Evolutionary conservation across 1,140 invertebrate genomes (phyloP).

Genomic region (Copidosoma floridanum): DNA sequence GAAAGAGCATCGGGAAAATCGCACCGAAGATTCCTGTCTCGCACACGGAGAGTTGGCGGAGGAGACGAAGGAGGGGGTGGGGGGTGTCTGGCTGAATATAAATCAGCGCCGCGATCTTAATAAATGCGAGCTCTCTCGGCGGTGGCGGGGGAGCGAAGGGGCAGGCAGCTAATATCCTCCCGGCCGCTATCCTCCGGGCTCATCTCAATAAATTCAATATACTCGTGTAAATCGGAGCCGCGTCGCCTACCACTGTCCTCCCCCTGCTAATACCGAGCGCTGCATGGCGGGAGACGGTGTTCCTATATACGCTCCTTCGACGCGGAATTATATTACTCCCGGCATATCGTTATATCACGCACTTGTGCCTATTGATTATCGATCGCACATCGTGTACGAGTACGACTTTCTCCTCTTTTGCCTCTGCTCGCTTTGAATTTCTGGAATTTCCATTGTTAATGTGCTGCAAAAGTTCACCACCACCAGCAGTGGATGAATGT

Average conservation of each 20-base stretch:
- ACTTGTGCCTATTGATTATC: constrained; percentile 16
- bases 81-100: constrained; percentile 42
- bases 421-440: too few relatives aligned
- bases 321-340: constrained; percentile 21
- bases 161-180: constrained; percentile 59
- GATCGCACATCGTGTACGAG: too few relatives aligned
- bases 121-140: constrained; percentile 47
- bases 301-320: neutral
- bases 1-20: constrained; percentile 36
- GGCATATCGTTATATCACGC: constrained; percentile 1
- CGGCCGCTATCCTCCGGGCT: constrained; percentile 56
- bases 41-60: neutral
- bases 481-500: too few relatives aligned
- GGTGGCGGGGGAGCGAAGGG: constrained; percentile 43
- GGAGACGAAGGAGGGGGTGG: neutral
- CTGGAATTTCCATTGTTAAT: too few relatives aligned
- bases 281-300: constrained; percentile 7
- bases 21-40: constrained; percentile 38
- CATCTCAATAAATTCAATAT: constrained; percentile 61
- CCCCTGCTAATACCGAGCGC: constrained; percentile 5
- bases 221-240: constrained; percentile 55
- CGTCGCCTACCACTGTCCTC: constrained; percentile 15
- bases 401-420: too few relatives aligned
- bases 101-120: constrained; percentile 54
- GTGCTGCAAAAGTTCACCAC: too few relatives aligned